Percentiles rank a stretch among this genome's conserved stretches.
These are phyloP conservation scores for Hirundichthys speculiger DNA, from an alignment of 2,113 vertebrate species.

Conservation along the genomic window DNA sequence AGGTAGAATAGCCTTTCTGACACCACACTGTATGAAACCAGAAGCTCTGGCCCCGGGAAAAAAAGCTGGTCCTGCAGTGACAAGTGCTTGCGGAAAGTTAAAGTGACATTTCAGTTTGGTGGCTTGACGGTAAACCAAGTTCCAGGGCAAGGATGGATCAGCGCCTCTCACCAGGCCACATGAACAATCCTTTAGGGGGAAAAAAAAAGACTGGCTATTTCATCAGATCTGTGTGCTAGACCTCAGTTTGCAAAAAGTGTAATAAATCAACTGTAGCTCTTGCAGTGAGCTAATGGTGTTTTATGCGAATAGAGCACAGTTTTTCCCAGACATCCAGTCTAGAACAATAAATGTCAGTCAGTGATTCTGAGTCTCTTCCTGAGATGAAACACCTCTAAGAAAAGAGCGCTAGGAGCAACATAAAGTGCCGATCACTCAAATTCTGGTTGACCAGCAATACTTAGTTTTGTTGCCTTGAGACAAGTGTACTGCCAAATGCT, in stretches of 20 bases:
- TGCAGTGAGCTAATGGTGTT: slow-evolving; percentile 45
- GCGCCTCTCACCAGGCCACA: slow-evolving; percentile 49
- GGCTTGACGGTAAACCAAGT: slow-evolving; percentile 61
- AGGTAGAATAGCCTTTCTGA: slow-evolving; percentile 54
- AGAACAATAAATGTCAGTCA: slow-evolving; percentile 51
- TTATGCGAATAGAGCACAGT: slow-evolving; percentile 32
- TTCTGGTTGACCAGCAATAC: slow-evolving; percentile 30
- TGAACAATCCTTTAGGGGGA: slow-evolving; percentile 45
- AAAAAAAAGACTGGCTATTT: slow-evolving; percentile 28
- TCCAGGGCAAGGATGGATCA: slow-evolving; percentile 58
- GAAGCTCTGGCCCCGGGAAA: slow-evolving; percentile 46
- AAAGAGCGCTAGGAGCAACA: slow-evolving; percentile 28
- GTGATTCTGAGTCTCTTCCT: slow-evolving; percentile 30
- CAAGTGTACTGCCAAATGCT: slow-evolving; percentile 29
- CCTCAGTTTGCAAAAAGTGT: slow-evolving; percentile 29
- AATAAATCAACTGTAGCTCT: slow-evolving; percentile 40
- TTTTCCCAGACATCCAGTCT: slow-evolving; percentile 26
- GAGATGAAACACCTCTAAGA: slow-evolving; percentile 29
- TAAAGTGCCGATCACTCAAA: slow-evolving; percentile 42
- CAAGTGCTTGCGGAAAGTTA: slow-evolving; percentile 58
- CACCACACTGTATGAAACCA: slow-evolving; percentile 53
- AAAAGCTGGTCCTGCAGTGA: slow-evolving; percentile 54
- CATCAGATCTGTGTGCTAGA: slow-evolving; percentile 12
- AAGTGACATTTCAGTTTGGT: slow-evolving; percentile 76
- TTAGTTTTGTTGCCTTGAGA: slow-evolving; percentile 35